Percentiles rank a stretch among this genome's conserved stretches.
phyloP scores from a whole-genome alignment of 2,797 vertebrate species.

The Sebastes minor region DNA sequence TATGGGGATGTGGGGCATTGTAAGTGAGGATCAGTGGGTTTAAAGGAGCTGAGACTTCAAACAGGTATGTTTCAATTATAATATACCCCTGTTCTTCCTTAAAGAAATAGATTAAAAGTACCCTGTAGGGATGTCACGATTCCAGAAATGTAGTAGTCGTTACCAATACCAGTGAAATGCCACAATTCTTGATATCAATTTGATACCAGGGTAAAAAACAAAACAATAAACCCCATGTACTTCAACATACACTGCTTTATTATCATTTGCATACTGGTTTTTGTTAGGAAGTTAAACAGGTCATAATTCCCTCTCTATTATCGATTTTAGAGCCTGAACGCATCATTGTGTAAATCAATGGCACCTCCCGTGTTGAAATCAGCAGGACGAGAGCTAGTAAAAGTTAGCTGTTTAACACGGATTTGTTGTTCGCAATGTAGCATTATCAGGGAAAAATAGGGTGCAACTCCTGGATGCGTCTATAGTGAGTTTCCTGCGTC shows the following conservation, averaged over 20 bases:
- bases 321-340: background rate
- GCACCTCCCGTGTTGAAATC: too few species aligned
- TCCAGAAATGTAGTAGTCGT: background rate
- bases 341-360: background rate
- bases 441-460: too few species aligned
- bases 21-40: background rate
- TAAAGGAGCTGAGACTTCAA: slow-evolving; percentile 4
- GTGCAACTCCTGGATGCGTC: too few species aligned
- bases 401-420: background rate
- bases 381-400: too few species aligned
- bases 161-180: background rate
- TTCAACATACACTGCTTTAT: background rate
- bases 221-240: background rate
- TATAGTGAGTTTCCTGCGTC: too few species aligned
- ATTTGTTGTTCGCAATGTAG: background rate
- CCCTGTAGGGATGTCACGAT: background rate
- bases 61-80: background rate
- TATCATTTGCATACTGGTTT: background rate
- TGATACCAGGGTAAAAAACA: background rate
- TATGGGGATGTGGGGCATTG: background rate
- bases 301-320: too few species aligned
- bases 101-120: background rate
- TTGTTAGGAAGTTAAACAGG: background rate
- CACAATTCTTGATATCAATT: background rate
- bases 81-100: background rate